Conservation (phyloP, 1,140 invertebrate genomes). For the Branchinecta lindahli region DNA sequence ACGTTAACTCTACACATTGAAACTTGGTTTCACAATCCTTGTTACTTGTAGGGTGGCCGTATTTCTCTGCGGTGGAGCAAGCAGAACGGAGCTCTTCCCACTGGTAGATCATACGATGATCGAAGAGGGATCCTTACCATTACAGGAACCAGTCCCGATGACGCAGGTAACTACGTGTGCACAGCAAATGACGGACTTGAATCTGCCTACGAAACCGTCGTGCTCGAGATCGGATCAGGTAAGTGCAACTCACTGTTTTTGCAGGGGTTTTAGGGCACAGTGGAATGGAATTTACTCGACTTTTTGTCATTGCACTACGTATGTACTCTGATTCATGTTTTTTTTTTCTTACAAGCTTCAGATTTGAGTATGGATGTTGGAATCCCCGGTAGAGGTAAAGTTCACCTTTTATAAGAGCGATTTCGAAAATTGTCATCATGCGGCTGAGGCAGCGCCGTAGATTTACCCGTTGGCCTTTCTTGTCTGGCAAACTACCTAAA, state of each 20-base stretch:
- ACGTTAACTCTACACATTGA: no score
- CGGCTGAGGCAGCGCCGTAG: no score
- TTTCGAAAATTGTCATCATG: no score
- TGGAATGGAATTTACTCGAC: no score
- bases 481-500: no score
- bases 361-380: conserved; percentile 4
- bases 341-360: not conserved
- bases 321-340: no score
- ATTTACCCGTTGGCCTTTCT: no score
- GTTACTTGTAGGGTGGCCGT: not conserved
- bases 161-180: conserved; percentile 76
- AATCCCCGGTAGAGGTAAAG: not conserved
- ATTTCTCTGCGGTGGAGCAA: conserved; percentile 57
- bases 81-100: conserved; percentile 48
- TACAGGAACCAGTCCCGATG: conserved; percentile 51
- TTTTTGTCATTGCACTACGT: no score
- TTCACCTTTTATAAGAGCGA: no score
- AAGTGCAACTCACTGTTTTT: conserved; percentile 33
- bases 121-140: conserved; percentile 52
- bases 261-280: conserved; percentile 12
- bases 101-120: conserved; percentile 45
- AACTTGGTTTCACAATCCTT: not conserved
- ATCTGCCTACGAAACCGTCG: conserved; percentile 45
- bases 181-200: conserved; percentile 54
- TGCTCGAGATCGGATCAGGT: conserved; percentile 47